Conservation (phyloP, 2,113 vertebrate genomes). For the Scophthalmus maximus region DNA sequence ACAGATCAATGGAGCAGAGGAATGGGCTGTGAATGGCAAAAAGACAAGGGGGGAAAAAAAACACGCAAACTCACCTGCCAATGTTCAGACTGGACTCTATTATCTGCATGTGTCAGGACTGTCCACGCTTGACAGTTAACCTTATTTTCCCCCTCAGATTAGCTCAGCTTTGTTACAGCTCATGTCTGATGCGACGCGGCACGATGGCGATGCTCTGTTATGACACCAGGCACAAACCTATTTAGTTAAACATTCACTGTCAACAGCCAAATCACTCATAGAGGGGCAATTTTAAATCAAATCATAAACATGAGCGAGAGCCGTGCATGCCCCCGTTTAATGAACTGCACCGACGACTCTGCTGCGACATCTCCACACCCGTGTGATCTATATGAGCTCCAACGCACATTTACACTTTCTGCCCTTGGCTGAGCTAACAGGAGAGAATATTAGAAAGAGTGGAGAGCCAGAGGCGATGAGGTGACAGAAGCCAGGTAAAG, state of each 20-base stretch:
- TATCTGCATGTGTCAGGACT: slow-evolving; percentile 33
- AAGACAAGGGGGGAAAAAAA: slow-evolving; percentile 15
- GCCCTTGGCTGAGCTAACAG: slow-evolving; percentile 20
- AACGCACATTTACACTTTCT: slow-evolving; percentile 31
- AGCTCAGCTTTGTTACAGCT: slow-evolving; percentile 13
- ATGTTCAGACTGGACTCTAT: slow-evolving; percentile 29
- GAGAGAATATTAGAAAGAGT: slow-evolving; percentile 49
- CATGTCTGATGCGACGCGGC: neutral
- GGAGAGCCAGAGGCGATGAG: slow-evolving; percentile 55
- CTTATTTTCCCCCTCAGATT: slow-evolving; percentile 22
- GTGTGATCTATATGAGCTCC: slow-evolving; percentile 43
- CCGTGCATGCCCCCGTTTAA: neutral
- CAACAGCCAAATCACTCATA: neutral
- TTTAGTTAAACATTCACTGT: slow-evolving; percentile 5
- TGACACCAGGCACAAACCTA: neutral
- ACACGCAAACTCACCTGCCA: slow-evolving; percentile 17
- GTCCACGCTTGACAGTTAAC: slow-evolving; percentile 36
- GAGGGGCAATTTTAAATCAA: neutral
- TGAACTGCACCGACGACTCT: slow-evolving; percentile 20
- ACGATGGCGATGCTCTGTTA: neutral
- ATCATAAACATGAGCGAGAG: slow-evolving; percentile 22
- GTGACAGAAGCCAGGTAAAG: slow-evolving; percentile 78
- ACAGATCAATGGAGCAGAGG: slow-evolving; percentile 68
- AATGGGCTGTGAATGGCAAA: slow-evolving; percentile 61
- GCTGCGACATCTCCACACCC: slow-evolving; percentile 20